phyloP scores from a whole-genome alignment of 1,140 invertebrate species.

The Cydia amplana region DNA sequence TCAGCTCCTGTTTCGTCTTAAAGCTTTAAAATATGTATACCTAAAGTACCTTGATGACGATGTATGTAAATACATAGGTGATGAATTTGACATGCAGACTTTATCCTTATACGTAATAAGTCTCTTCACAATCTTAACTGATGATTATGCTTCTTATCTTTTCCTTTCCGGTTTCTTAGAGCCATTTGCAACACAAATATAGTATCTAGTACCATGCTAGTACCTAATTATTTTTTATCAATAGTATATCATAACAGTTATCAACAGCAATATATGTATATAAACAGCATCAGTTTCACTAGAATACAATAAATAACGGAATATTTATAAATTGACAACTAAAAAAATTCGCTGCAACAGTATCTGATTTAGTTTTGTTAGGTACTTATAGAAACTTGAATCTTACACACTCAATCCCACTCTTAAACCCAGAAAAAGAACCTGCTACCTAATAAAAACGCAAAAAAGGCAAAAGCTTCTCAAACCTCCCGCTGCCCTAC shows the following conservation, averaged over 20 bases:
- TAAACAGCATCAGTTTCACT: too few species aligned
- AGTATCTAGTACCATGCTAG: too few species aligned
- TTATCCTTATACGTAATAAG: not conserved
- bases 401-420: not conserved
- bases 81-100: not conserved
- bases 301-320: too few species aligned
- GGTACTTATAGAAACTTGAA: not conserved
- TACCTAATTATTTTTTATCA: not conserved
- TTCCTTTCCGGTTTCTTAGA: not conserved
- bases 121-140: not conserved
- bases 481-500: slow-evolving; percentile 28
- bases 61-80: not conserved
- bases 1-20: too few species aligned
- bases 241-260: not conserved
- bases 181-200: not conserved
- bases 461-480: slow-evolving; percentile 25
- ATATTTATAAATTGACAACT: not conserved
- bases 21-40: not conserved
- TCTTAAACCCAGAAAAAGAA: not conserved
- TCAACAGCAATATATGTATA: not conserved
- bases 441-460: slow-evolving; percentile 6
- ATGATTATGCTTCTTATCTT: too few species aligned
- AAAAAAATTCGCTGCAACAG: not conserved
- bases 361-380: not conserved
- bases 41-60: not conserved